Base-by-base conservation (phyloP, 1,140 invertebrate species). In the Pinna nobilis region DNA sequence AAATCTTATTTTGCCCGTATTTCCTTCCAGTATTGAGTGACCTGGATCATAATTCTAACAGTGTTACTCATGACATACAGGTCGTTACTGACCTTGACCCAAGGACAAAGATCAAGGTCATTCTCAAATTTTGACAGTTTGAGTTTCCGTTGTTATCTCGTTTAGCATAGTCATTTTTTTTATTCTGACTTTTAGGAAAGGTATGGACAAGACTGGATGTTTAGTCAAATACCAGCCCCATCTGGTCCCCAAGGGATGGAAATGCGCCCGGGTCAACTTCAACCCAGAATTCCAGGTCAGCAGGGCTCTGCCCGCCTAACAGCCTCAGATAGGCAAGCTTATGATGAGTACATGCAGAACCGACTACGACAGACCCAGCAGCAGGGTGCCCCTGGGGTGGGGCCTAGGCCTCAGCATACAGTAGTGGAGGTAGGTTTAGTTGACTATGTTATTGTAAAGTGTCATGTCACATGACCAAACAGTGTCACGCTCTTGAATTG, bases 261-360 rank as follows among this genome's bases (percentile, higher is more conserved):
- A 63, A 51, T 47, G 74, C 77, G 35, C 61, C 76, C 51, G 0
- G 74, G 66, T 28, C 76, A 57, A 32, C 78, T 74, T 32, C 70
- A 75, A 25, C 78, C 75, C 20, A 65, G 82, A 47, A 81, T 78
- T 33, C 84, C 83, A 6, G 78, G 78, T 9, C 57, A 50, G 39
- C 73, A 33, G 57, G 78, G 60, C 28, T 67, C 78, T 32, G 81
- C 65, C n/a, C 74, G 79, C 50, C 73, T 84, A 60, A 84, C 78
- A 9, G 53, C 78, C 33, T 72, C 72, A 25, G 80, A 73, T 55
- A 70, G 88, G 49, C 86, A 88, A 75, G 86, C 88, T 55, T 89
- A 89, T 75, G 87, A 89, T 41, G 75, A 78, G 2, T 89, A 88
- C 68, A 84, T 89, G 84, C 86, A 88, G 73, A 78, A 82, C 23